These are phyloP conservation scores for Panthera leo DNA, from an alignment of 2,113 vertebrate genomes.

Conservation along the genomic window DNA sequence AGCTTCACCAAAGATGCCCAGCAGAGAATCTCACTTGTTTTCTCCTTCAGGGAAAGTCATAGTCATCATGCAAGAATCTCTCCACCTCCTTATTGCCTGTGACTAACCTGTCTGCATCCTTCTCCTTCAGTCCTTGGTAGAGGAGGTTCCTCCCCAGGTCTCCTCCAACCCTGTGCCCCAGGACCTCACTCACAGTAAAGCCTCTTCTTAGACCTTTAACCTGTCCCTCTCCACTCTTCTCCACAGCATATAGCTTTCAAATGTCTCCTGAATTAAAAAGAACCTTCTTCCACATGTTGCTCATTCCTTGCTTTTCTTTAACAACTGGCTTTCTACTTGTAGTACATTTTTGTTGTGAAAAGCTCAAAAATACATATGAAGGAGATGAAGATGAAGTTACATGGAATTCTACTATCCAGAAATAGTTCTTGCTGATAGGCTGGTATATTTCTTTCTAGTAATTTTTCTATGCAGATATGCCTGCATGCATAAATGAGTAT, in stretches of 20 bases:
- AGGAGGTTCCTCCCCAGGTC: neutral
- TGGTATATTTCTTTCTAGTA: neutral
- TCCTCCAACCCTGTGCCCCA: neutral
- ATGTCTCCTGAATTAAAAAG: neutral
- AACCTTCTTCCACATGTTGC: neutral
- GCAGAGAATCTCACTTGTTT: neutral
- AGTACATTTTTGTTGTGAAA: neutral
- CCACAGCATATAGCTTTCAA: neutral
- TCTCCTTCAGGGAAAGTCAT: neutral
- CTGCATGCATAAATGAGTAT: neutral
- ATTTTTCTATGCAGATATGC: neutral
- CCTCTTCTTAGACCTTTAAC: neutral
- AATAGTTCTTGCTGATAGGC: neutral
- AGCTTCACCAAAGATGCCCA: neutral
- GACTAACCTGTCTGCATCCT: neutral
- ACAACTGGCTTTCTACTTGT: slow-evolving; percentile 14
- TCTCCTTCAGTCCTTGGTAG: neutral
- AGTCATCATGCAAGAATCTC: neutral
- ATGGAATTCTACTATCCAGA: neutral
- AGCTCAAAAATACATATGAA: neutral
- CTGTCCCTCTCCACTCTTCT: neutral
- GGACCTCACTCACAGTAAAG: neutral
- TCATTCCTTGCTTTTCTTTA: neutral
- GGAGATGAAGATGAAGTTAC: neutral
- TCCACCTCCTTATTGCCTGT: neutral